Percentiles rank a stretch among this genome's conserved stretches.
Evolutionary conservation across 2,113 vertebrate genomes (phyloP).

Genomic region (Nibea coibor): DNA sequence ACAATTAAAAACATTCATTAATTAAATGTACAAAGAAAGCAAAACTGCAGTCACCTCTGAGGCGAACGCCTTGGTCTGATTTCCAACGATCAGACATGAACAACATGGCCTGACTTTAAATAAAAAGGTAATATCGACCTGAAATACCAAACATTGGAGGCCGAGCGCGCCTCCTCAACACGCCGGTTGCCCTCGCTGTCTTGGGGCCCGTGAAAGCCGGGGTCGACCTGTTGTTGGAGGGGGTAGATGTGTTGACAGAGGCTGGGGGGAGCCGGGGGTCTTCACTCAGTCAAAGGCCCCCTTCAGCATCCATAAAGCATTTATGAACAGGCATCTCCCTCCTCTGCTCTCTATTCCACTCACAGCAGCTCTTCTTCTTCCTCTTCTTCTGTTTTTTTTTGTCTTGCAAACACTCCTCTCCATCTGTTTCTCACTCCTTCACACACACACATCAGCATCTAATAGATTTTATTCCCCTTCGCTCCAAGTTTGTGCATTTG

Average conservation of each 20-base stretch:
- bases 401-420: conserved; percentile 22
- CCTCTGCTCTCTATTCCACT: conserved; percentile 68
- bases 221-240: conserved; percentile 63
- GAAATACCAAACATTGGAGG: not conserved
- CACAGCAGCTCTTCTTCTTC: conserved; percentile 51
- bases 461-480: conserved; percentile 43
- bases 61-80: not conserved
- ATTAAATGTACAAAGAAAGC: conserved; percentile 12
- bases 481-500: not conserved
- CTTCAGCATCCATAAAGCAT: conserved; percentile 75
- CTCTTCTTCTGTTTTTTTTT: not conserved
- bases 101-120: not conserved
- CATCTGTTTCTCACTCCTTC: conserved; percentile 15
- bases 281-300: conserved; percentile 65
- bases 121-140: not conserved
- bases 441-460: conserved; percentile 10
- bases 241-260: conserved; percentile 61
- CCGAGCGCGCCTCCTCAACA: not conserved
- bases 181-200: conserved; percentile 24
- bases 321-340: conserved; percentile 71
- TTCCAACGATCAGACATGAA: not conserved
- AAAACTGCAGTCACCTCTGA: conserved; percentile 2
- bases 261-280: not conserved
- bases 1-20: not conserved
- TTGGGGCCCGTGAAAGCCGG: not conserved